Conservation (phyloP, 2,113 vertebrate genomes). For the Channa maculata region DNA sequence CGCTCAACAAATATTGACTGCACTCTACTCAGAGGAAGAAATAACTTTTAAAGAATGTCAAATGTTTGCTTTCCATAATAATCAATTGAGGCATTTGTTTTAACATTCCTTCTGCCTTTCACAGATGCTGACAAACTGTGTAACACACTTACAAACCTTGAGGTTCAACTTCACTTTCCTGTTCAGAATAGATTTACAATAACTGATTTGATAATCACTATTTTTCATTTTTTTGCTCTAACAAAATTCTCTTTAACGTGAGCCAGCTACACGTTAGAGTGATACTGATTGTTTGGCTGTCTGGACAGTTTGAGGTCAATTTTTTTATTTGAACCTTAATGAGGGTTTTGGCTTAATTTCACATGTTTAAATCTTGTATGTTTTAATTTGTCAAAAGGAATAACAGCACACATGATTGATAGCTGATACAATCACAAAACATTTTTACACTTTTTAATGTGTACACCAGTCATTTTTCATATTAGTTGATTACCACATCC, state of each 20-base stretch:
- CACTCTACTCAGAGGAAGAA: not conserved
- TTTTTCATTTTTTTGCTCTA: too few species aligned
- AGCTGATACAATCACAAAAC: constrained; percentile 21
- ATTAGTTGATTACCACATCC: not conserved
- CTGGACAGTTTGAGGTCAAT: constrained; percentile 51
- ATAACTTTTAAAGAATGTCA: not conserved
- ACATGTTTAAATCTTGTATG: not conserved
- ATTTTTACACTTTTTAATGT: not conserved
- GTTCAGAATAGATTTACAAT: too few species aligned
- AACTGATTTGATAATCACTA: too few species aligned
- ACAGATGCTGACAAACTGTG: too few species aligned
- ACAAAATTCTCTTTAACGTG: not conserved
- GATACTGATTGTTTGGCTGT: constrained; percentile 36
- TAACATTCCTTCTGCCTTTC: not conserved
- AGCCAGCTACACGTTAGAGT: constrained; percentile 51
- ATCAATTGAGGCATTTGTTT: not conserved
- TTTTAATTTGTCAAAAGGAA: constrained; percentile 37
- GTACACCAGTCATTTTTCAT: not conserved
- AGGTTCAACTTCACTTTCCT: too few species aligned
- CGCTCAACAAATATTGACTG: constrained; percentile 14
- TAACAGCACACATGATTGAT: constrained; percentile 34
- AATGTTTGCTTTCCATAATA: constrained; percentile 14
- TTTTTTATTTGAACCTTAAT: constrained; percentile 49
- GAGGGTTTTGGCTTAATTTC: constrained; percentile 38
- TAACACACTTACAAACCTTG: too few species aligned